Evolutionary conservation across 2,888 invertebrate genomes (phyloP).

Genomic region (Deladenus siricidicola): DNA sequence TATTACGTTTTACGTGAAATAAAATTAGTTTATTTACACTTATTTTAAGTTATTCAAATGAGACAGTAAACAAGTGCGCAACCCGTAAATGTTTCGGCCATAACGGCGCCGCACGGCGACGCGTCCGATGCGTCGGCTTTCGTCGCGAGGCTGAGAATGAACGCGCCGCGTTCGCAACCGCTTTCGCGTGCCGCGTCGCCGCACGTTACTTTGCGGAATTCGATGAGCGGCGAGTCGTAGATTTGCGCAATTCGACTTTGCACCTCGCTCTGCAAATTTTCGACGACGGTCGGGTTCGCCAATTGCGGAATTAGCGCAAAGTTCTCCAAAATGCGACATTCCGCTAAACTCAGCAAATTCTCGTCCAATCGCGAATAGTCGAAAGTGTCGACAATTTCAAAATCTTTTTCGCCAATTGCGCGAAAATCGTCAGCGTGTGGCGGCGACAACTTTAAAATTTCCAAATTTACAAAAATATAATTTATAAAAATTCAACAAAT

Average conservation of each 20-base stretch:
- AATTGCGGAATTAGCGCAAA: slow-evolving; percentile 14
- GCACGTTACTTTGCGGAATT: slow-evolving; percentile 12
- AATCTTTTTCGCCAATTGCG: slow-evolving; percentile 23
- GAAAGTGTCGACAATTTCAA: slow-evolving; percentile 24
- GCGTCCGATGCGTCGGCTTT: slow-evolving; percentile 15
- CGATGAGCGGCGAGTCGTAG: slow-evolving; percentile 18
- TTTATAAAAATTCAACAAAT: too few relatives aligned
- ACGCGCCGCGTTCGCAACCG: slow-evolving; percentile 21
- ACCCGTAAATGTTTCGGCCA: slow-evolving; percentile 28
- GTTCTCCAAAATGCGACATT: slow-evolving; percentile 20
- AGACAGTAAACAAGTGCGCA: slow-evolving; percentile 45
- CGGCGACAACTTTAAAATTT: slow-evolving; percentile 1
- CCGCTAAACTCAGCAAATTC: too few relatives aligned
- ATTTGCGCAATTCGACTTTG: slow-evolving; percentile 20
- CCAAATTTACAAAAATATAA: neutral
- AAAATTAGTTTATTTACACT: too few relatives aligned
- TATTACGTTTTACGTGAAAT: too few relatives aligned
- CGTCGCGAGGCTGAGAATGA: slow-evolving; percentile 22
- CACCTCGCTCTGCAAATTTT: slow-evolving; percentile 16
- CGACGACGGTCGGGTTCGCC: slow-evolving; percentile 10
- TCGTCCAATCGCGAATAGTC: slow-evolving; percentile 26
- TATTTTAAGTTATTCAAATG: neutral
- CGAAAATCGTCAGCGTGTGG: slow-evolving; percentile 30
- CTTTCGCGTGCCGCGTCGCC: slow-evolving; percentile 6
- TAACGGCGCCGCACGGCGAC: slow-evolving; percentile 23